Evolutionary conservation across 53 echinoderm and acorn worm genomes (phyloP).

Genomic region (Pentamera pediparva): DNA sequence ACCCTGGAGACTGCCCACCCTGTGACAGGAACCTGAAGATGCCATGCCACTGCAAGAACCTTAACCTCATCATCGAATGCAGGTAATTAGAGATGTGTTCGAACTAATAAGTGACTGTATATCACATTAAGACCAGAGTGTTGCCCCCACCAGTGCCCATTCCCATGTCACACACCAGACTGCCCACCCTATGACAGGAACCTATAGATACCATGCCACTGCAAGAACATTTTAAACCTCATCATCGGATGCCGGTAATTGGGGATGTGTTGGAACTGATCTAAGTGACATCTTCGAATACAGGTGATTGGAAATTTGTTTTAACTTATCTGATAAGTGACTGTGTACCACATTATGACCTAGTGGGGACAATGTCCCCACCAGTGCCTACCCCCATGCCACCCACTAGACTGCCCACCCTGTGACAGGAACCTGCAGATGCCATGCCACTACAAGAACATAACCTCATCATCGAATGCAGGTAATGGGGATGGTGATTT

Average conservation of each 20-base stretch:
- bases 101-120: slow-evolving; percentile 69
- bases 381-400: slow-evolving; percentile 66
- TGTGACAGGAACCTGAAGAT: slow-evolving; percentile 61
- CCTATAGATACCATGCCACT: slow-evolving; percentile 65
- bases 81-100: slow-evolving; percentile 36
- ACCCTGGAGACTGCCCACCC: slow-evolving; percentile 63
- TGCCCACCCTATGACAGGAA: slow-evolving; percentile 73
- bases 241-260: slow-evolving; percentile 86
- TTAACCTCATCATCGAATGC: slow-evolving; percentile 83
- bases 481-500: slow-evolving; percentile 29
- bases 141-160: slow-evolving; percentile 67
- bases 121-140: slow-evolving; percentile 60
- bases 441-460: slow-evolving; percentile 73
- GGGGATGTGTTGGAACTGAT: neutral
- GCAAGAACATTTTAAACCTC: slow-evolving; percentile 62
- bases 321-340: too few species aligned
- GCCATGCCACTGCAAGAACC: slow-evolving; percentile 74
- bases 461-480: slow-evolving; percentile 80
- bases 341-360: slow-evolving; percentile 66
- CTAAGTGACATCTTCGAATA: too few species aligned
- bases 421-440: slow-evolving; percentile 61
- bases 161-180: slow-evolving; percentile 66
- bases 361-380: slow-evolving; percentile 70
- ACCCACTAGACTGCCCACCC: slow-evolving; percentile 62
- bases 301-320: too few species aligned